Evolutionary conservation across 1,140 invertebrate genomes (phyloP).

Genomic region (Zaprionus capensis): DNA sequence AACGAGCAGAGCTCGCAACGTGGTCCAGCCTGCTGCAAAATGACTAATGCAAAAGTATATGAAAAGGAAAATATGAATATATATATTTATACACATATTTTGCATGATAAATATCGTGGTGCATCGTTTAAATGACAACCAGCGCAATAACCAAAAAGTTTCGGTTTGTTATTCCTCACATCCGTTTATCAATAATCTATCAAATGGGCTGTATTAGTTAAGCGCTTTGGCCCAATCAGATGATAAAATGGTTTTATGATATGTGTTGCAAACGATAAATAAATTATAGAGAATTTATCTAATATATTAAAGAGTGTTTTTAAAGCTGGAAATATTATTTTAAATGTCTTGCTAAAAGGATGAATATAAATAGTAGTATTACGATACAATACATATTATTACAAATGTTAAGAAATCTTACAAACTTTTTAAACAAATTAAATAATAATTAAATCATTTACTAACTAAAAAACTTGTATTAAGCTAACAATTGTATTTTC

Average conservation of each 20-base stretch:
- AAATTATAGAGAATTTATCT: too few species aligned
- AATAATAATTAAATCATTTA: too few species aligned
- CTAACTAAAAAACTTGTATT: too few species aligned
- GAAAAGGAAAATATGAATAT: constrained; percentile 47
- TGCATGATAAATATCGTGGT: constrained; percentile 64
- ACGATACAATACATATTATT: too few species aligned
- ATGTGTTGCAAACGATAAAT: too few species aligned
- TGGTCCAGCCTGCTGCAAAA: constrained; percentile 34
- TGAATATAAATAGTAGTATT: too few species aligned
- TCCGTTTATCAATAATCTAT: constrained; percentile 17
- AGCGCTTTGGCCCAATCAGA: background rate
- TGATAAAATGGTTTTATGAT: background rate
- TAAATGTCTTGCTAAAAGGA: too few species aligned
- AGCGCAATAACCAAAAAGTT: constrained; percentile 71
- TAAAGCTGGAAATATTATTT: background rate
- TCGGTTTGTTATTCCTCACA: constrained; percentile 36
- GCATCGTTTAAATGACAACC: constrained; percentile 65
- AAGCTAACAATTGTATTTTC: too few species aligned
- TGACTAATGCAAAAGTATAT: constrained; percentile 32
- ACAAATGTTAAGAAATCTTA: too few species aligned
- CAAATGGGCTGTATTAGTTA: constrained; percentile 15
- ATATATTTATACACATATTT: constrained; percentile 38
- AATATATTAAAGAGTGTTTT: background rate
- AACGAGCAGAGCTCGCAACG: background rate
- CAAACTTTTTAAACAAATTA: too few species aligned